Evolutionary conservation across 1,140 invertebrate species (phyloP), one percentile per base, ranked within the genome.

Genomic region (Pseudomyrmex concolor): DNA sequence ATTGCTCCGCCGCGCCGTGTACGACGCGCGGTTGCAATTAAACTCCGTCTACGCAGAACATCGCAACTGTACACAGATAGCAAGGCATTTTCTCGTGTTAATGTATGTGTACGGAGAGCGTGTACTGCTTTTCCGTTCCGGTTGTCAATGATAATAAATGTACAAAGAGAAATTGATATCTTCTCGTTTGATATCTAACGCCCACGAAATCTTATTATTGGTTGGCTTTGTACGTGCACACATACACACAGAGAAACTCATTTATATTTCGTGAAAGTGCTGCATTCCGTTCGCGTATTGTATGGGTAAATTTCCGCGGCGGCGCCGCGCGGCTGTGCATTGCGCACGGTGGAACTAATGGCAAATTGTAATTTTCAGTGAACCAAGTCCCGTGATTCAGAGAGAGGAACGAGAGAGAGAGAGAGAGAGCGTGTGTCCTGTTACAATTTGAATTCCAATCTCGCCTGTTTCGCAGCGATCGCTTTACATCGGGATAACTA

Each of bases 1-100:
- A 86, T 88, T 85, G 87, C 48, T 86, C 50, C 43, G 48, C 60
- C 70, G 60, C 71, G 57, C 71, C n/a, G 57, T 54, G 22, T 82
- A 19, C 43, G 50, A 10, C 34, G 17, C 43, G 50, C 87, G 73
- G 88, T 83, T 88, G 86, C 25, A 70, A 67, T 71, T 62, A 72
- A 84, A 80, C 34, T 48, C 60, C 19, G 54, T 34, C 48, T 67
- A 60, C 72, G 19, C 45, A 17, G 19, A 34, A 81, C 19, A 45
- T 17, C 15, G 48, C 48, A 83, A 57, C 45, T 68, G 17, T 71
- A 34, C 34, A 34, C 34, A 34, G 5, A 34, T 9, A 64, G 12
- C 10, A 17, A 48, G 50, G 22, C 45, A 22, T 1, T 70, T 59
- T 34, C 43, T 25, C 43, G 15, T 7, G 15, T 59, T 25, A 17